phyloP scores from a whole-genome alignment of 2,113 vertebrate species.

The Enhydra lutris region DNA sequence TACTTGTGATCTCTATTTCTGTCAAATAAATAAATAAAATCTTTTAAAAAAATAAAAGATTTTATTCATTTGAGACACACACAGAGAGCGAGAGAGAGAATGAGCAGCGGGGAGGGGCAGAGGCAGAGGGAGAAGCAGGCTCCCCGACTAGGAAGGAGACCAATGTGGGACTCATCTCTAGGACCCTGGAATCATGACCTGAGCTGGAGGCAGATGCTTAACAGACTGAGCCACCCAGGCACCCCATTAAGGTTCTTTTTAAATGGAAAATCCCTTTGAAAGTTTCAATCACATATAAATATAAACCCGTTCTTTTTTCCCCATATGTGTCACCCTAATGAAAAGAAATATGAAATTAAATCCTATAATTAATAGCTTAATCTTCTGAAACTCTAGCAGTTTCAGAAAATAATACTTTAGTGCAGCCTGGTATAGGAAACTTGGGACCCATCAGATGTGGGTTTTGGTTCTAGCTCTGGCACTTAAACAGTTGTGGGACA shows the following conservation, averaged over 20 bases:
- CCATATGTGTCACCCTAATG: not conserved
- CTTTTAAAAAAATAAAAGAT: no score
- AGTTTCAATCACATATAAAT: not conserved
- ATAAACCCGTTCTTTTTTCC: conserved; percentile 2
- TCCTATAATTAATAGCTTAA: not conserved
- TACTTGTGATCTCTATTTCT: no score
- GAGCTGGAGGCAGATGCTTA: not conserved
- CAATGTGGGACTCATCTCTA: not conserved
- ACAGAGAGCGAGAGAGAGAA: not conserved
- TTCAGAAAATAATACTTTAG: not conserved
- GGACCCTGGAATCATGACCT: not conserved
- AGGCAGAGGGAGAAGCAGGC: not conserved
- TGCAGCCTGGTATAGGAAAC: not conserved
- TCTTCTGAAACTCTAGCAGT: not conserved
- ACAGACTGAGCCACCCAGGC: not conserved
- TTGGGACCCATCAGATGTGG: not conserved
- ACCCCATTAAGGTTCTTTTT: not conserved
- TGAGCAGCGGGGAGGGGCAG: not conserved
- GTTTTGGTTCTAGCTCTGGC: not conserved
- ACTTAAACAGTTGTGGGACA: not conserved
- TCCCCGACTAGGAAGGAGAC: not conserved
- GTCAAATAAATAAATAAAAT: no score
- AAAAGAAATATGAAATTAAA: conserved; percentile 16
- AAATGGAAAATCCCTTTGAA: conserved; percentile 20
- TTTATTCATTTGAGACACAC: not conserved